Conservation (phyloP, 2,113 vertebrate genomes). For the Epinephelus lanceolatus region DNA sequence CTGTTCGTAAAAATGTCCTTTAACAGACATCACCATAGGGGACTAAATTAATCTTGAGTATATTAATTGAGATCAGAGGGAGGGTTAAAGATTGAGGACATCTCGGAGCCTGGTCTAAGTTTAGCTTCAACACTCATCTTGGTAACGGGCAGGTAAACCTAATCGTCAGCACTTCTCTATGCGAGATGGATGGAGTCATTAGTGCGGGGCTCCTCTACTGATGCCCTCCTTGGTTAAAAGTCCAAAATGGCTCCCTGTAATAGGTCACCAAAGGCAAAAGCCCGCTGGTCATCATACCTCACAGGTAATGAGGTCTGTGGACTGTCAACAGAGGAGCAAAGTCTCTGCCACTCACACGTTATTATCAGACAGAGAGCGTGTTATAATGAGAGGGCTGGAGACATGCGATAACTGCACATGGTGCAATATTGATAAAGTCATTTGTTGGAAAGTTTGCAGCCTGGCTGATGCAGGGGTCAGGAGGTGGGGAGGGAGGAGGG, state of each 20-base stretch:
- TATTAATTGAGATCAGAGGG: neutral
- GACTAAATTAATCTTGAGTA: neutral
- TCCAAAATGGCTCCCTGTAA: slow-evolving; percentile 25
- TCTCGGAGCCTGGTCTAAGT: slow-evolving; percentile 10
- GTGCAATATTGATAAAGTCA: slow-evolving; percentile 16
- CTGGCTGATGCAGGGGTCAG: neutral
- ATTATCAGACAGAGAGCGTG: neutral
- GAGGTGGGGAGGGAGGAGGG: neutral
- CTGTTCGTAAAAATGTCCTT: neutral
- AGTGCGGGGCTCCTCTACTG: slow-evolving; percentile 29
- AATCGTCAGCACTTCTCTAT: slow-evolving; percentile 34
- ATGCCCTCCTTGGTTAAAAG: slow-evolving; percentile 14
- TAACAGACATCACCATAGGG: neutral
- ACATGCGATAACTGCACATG: neutral
- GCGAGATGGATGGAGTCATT: slow-evolving; percentile 62
- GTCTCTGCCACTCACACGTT: neutral
- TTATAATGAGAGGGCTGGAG: neutral
- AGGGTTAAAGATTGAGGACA: slow-evolving; percentile 30
- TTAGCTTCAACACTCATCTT: slow-evolving; percentile 32
- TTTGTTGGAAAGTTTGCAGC: neutral
- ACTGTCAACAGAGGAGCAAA: neutral
- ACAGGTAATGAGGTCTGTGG: slow-evolving; percentile 16
- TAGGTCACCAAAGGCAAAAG: slow-evolving; percentile 3
- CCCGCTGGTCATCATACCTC: slow-evolving; percentile 3
- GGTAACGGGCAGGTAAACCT: slow-evolving; percentile 32